Percentiles rank a stretch among this genome's conserved stretches.
Evolutionary conservation across 2,888 invertebrate genomes (phyloP).

Genomic region (Drosophila austrosaltans): DNA sequence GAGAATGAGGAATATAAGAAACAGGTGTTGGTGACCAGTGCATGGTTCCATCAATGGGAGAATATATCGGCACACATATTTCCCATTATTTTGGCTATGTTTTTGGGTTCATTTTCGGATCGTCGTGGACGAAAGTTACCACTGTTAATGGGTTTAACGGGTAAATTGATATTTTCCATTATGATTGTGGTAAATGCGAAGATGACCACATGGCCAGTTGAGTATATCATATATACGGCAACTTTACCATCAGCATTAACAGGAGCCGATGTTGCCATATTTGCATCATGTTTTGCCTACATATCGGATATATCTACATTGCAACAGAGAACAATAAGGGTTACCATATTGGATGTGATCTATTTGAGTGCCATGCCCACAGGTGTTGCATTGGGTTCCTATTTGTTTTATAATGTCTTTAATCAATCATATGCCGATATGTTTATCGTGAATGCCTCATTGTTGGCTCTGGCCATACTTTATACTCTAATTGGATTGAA

Average conservation of each 20-base stretch:
- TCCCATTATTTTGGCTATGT: conserved; percentile 90
- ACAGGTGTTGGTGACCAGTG: conserved; percentile 90
- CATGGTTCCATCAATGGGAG: conserved; percentile 91
- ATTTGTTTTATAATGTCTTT: conserved; percentile 86
- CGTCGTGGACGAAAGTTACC: conserved; percentile 90
- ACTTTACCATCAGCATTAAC: conserved; percentile 90
- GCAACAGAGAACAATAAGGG: conserved; percentile 89
- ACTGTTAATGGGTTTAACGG: conserved; percentile 88
- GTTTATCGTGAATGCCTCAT: conserved; percentile 88
- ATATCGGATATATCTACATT: conserved; percentile 90
- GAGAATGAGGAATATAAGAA: conserved; percentile 85
- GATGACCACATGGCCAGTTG: conserved; percentile 88
- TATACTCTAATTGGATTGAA: conserved; percentile 87
- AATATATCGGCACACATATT: conserved; percentile 89
- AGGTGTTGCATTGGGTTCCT: conserved; percentile 90
- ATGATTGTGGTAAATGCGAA: conserved; percentile 90
- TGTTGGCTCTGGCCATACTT: conserved; percentile 87
- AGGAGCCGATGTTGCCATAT: conserved; percentile 91
- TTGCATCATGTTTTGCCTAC: conserved; percentile 91
- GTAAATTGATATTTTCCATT: conserved; percentile 89
- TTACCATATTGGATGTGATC: conserved; percentile 92
- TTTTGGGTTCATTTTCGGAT: conserved; percentile 93
- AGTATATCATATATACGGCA: conserved; percentile 90
- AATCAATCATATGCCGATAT: conserved; percentile 88
- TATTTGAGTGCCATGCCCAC: conserved; percentile 93